Evolutionary conservation across 2,888 invertebrate species (phyloP), one percentile per base, ranked within the genome.

Genomic region (Seira sanloemensis): DNA sequence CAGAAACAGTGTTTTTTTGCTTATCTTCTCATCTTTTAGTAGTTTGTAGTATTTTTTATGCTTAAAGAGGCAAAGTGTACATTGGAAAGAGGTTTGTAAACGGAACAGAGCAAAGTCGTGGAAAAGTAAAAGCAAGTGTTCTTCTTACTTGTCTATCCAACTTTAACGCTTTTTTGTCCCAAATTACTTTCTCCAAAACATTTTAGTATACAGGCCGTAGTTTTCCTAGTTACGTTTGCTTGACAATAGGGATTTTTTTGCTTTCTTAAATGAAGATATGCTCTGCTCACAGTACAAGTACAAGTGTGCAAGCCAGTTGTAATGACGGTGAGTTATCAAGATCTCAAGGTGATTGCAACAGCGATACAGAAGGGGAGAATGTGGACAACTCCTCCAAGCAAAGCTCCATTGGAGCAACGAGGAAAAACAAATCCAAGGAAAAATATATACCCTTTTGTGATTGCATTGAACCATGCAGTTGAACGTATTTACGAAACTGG

Each of bases 11-110:
- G n/a, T n/a, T 75, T 78, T 83, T 69, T 73, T 68, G 69, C 74
- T 83, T 83, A 83, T 83, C 83, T 83, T 74, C 73, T 74, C 78
- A 83, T 83, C 83, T 82, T 71, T 74, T 67, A 24, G 16, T 65
- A 58, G 16, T 27, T 66, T 69, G 26, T 58, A 62, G 54, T 74
- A 50, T 72, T 25, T 37, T 18, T 58, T 12, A 12, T 12, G 9
- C n/a, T 58, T 58, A 16, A 18, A 37, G 37, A 37, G 12, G 37
- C 37, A 58, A 58, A 58, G 58, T 7, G n/a, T n/a, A n/a, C n/a
- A n/a, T n/a, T n/a, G 16, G 18, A 58, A 58, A 58, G n/a, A 58
- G 18, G 58, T 58, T 18, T n/a, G 5, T 21, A 71, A 37, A 79
- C 62, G 21, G 67, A 66, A 65, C 58, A 69, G 71, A 75, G 65